A percentile compares a stretch with the other conserved stretches of the same genome.
These are phyloP conservation scores for Myiothlypis chrysogaster DNA, from an alignment of 2,797 vertebrate genomes.

Conservation along the genomic window DNA sequence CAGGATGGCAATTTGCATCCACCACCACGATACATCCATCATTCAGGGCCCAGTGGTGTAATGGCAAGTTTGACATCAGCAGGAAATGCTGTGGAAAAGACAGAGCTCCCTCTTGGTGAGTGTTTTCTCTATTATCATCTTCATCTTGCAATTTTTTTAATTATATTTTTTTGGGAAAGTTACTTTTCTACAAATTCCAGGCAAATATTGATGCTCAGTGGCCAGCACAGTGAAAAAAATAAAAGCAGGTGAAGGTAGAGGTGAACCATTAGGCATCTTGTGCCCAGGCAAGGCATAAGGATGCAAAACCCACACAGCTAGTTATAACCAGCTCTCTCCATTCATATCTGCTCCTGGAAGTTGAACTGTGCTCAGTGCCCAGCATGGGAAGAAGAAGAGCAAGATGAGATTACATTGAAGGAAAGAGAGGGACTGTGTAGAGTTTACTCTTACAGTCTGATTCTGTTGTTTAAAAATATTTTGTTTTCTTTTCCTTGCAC, in stretches of 20 bases:
- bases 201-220: background rate
- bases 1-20: constrained; percentile 57
- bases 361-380: accelerated
- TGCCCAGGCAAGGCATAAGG: background rate
- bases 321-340: background rate
- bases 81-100: background rate
- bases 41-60: background rate
- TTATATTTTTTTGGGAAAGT: background rate
- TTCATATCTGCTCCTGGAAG: background rate
- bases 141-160: background rate
- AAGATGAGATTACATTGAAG: background rate
- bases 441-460: background rate
- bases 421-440: background rate
- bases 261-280: background rate
- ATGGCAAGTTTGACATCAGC: constrained; percentile 13
- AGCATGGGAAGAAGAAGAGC: background rate
- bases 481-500: background rate
- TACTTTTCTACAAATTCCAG: background rate
- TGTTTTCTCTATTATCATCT: background rate
- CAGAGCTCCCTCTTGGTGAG: background rate
- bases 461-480: constrained; percentile 40
- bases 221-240: background rate
- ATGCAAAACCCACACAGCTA: background rate
- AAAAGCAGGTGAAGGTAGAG: background rate
- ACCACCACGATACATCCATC: constrained; percentile 24